Conservation (phyloP, 2,797 vertebrate genomes). For the Oceanodroma leucorhoa region DNA sequence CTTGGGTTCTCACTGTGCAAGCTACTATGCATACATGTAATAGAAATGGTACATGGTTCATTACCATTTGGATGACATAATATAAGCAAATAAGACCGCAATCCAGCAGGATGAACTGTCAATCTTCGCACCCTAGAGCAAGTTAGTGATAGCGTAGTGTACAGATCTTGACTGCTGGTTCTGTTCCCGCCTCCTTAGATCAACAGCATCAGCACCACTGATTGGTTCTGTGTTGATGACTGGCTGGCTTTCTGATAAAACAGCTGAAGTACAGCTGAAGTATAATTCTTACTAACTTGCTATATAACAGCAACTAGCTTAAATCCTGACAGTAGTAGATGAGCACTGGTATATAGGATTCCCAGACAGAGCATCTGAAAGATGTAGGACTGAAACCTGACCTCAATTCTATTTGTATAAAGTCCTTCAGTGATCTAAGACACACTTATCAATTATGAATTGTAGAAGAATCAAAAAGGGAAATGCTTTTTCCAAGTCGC, state of each 20-base stretch:
- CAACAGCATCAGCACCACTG: background rate
- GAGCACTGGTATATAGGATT: background rate
- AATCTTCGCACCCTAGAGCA: background rate
- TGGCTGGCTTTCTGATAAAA: background rate
- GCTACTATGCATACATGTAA: background rate
- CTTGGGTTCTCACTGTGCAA: background rate
- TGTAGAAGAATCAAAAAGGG: background rate
- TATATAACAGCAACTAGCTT: background rate
- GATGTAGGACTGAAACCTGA: background rate
- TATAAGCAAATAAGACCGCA: background rate
- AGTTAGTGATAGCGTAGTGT: background rate
- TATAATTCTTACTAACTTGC: background rate
- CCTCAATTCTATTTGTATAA: background rate
- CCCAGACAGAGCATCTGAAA: background rate
- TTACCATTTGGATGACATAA: background rate
- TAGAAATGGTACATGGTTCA: fast-evolving
- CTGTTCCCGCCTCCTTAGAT: background rate
- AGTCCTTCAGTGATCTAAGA: background rate
- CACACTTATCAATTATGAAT: background rate
- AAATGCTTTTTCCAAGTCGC: background rate
- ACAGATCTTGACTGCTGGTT: background rate
- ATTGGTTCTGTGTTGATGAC: background rate
- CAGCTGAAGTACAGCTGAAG: background rate
- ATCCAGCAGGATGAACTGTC: background rate
- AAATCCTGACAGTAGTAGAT: background rate